Base-by-base conservation (phyloP, 2,113 vertebrate species). In the Xiphophorus couchianus region DNA sequence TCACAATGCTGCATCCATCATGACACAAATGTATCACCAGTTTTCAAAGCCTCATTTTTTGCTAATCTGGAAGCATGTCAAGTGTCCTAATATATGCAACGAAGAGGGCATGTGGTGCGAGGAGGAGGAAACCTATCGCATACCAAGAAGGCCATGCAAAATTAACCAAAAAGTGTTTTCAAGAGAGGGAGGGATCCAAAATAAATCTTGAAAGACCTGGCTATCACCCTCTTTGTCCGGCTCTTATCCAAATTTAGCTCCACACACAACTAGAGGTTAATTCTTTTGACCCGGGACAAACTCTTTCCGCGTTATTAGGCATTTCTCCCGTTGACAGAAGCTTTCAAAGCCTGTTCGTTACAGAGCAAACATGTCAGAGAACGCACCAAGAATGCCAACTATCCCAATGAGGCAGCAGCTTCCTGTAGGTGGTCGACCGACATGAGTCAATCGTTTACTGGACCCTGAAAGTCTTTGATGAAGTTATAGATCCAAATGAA, bases 241-340 rank as follows among this genome's bases (percentile, higher is more conserved):
- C 78, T 83, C 85, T 85, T 80, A 91, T 91, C 89, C 87, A 75
- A 77, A 73, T 92, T 88, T 83, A 90, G 84, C 91, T 84, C 37
- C 62, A 58, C 85, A 81, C 84, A 87, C 89, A 92, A 84, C 62
- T 51, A 54, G 81, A 88, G 93, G 93, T 94, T 92, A 94, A 94
- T 86, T 88, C 92, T 90, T 91, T 88, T 94, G 93, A 94, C 91
- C 93, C 37, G 73, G 67, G 78, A 86, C 87, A 92, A 91, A 90
- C 87, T 83, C 83, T 74, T 78, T 87, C 81, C 69, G 79, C 77
- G 31, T 89, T 88, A 90, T 91, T 90, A 86, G 80, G 82, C 82
- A 84, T 89, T 85, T 90, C 73, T 83, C 71, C 66, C 71, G 83
- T 67, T 92, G 90, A 92, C 85, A 90, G 89, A 74, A 90, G 87